phyloP scores from a whole-genome alignment of 37 sponge, comb jelly and placozoan genomes.

The Cliona cf. orientalis region DNA sequence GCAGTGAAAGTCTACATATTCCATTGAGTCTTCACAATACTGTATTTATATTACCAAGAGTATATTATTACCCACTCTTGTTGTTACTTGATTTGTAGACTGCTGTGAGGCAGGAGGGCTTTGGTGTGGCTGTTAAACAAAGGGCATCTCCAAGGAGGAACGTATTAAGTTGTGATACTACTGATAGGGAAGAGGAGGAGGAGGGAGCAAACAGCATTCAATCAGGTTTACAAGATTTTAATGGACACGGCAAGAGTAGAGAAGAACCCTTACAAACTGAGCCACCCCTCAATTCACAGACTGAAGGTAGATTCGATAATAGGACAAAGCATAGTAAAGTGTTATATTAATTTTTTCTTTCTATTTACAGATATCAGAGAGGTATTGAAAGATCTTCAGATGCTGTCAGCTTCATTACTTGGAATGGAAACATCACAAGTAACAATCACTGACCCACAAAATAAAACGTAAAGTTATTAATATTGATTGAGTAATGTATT shows the following conservation, averaged over 20 bases:
- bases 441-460: not conserved
- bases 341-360: too few species aligned
- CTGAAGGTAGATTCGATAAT: not conserved
- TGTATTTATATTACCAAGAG: too few species aligned
- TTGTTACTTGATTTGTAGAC: conserved; percentile 23
- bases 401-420: conserved; percentile 34
- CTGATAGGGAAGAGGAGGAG: too few species aligned
- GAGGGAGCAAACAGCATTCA: too few species aligned
- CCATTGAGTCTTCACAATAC: too few species aligned
- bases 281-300: not conserved
- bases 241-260: too few species aligned
- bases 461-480: not conserved
- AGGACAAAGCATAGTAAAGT: too few species aligned
- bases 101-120: conserved; percentile 47
- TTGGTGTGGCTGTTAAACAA: conserved; percentile 3
- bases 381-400: conserved; percentile 41
- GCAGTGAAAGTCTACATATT: conserved; percentile 2
- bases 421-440: conserved; percentile 8
- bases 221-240: too few species aligned
- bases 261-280: too few species aligned
- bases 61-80: not conserved
- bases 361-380: conserved; percentile 32
- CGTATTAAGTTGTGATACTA: too few species aligned
- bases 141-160: too few species aligned
- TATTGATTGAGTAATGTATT: not conserved